Percentiles rank a stretch among this genome's conserved stretches.
Conservation (phyloP, 2,113 vertebrate species). For the Ginglymostoma cirratum region DNA sequence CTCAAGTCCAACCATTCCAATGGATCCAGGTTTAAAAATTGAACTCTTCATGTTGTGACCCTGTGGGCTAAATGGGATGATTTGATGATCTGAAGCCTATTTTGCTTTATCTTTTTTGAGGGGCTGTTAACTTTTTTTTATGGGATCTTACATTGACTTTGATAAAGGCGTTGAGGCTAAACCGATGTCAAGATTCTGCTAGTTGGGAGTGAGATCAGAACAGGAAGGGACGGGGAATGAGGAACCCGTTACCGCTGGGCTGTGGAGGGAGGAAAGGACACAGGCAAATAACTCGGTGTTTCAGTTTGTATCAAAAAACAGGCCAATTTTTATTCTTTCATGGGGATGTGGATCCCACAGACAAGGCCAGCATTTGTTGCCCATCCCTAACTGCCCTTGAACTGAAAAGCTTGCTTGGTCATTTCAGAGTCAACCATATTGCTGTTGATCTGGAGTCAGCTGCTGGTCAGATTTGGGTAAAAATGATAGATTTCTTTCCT, state of each 20-base stretch:
- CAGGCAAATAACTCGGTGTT: not conserved
- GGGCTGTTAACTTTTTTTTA: not conserved
- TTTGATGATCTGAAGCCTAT: not conserved
- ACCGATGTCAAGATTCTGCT: not conserved
- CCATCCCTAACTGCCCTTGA: too few relatives aligned
- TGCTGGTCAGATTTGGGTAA: too few relatives aligned
- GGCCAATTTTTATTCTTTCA: not conserved
- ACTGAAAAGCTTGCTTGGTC: too few relatives aligned
- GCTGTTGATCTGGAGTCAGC: too few relatives aligned
- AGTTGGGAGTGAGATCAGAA: not conserved
- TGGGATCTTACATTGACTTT: not conserved
- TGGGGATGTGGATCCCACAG: too few relatives aligned
- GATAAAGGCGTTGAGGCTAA: not conserved
- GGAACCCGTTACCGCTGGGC: not conserved
- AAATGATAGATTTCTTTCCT: too few relatives aligned
- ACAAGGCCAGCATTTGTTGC: too few relatives aligned
- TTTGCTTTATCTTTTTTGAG: not conserved
- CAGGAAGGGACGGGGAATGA: not conserved
- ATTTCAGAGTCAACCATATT: too few relatives aligned
- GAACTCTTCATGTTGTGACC: not conserved
- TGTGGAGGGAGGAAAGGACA: not conserved
- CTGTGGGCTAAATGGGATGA: not conserved
- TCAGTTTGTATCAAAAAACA: not conserved
- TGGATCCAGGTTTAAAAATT: not conserved
- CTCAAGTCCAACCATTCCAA: not conserved